A percentile compares a stretch with the other conserved stretches of the same genome.
Evolutionary conservation across 2,113 vertebrate species (phyloP).

Genomic region (Lutjanus erythropterus): DNA sequence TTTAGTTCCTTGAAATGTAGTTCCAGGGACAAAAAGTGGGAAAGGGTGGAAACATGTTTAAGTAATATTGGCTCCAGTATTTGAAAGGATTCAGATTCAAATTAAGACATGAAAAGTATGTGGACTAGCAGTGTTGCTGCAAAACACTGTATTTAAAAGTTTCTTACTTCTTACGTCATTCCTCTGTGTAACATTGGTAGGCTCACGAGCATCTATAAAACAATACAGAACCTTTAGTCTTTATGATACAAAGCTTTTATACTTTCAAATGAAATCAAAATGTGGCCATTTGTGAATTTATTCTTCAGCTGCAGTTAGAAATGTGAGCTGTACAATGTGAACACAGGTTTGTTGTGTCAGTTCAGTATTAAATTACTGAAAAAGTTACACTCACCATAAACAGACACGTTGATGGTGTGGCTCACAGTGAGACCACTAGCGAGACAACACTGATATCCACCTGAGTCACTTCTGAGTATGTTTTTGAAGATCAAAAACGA

Average conservation of each 20-base stretch:
- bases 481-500: constrained; percentile 54
- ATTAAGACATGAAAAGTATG: too few relatives aligned
- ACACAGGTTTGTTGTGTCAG: not conserved
- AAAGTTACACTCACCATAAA: constrained; percentile 66
- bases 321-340: not conserved
- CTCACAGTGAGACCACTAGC: accelerated
- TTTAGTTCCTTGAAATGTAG: too few relatives aligned
- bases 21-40: too few relatives aligned
- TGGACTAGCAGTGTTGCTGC: not conserved
- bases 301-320: too few relatives aligned
- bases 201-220: not conserved
- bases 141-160: not conserved
- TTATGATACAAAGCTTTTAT: too few relatives aligned
- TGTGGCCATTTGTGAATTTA: too few relatives aligned
- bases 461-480: constrained; percentile 42
- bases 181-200: not conserved
- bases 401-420: constrained; percentile 53
- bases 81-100: not conserved
- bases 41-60: too few relatives aligned
- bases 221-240: not conserved
- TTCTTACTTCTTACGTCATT: constrained; percentile 46
- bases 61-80: not conserved
- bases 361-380: not conserved
- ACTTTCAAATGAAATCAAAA: too few relatives aligned
- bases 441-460: constrained; percentile 74